A percentile compares a stretch with the other conserved stretches of the same genome.
Evolutionary conservation across 2,113 vertebrate genomes (phyloP).

Genomic region (Zosterops borbonicus): DNA sequence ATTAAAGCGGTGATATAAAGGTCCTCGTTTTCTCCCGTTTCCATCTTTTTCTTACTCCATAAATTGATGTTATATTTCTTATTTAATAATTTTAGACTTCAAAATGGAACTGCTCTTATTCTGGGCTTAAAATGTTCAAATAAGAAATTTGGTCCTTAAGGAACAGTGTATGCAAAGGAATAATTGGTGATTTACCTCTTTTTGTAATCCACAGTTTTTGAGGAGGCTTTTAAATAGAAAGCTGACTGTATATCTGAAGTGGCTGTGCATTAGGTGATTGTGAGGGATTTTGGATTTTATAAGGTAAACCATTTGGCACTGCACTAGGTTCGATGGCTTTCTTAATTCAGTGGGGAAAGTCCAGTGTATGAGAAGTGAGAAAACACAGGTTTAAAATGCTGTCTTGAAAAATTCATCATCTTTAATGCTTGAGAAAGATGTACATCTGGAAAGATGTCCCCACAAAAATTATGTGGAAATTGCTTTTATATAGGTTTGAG

Average conservation of each 20-base stretch:
- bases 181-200: background rate
- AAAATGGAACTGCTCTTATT: background rate
- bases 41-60: background rate
- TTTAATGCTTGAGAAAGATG: background rate
- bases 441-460: background rate
- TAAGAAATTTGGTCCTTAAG: background rate
- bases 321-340: background rate
- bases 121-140: background rate
- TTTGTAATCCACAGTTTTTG: background rate
- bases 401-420: background rate
- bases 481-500: background rate
- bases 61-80: background rate
- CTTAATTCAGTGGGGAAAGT: background rate
- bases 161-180: background rate
- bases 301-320: background rate
- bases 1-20: background rate
- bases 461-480: background rate
- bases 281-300: background rate
- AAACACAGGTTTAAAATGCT: background rate
- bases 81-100: background rate
- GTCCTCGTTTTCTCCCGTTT: accelerated
- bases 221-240: background rate
- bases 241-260: background rate
- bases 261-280: background rate
- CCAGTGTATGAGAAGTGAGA: background rate